A percentile compares a stretch with the other conserved stretches of the same genome.
Conservation (phyloP, 2,797 vertebrate species). For the Capromys pilorides region DNA sequence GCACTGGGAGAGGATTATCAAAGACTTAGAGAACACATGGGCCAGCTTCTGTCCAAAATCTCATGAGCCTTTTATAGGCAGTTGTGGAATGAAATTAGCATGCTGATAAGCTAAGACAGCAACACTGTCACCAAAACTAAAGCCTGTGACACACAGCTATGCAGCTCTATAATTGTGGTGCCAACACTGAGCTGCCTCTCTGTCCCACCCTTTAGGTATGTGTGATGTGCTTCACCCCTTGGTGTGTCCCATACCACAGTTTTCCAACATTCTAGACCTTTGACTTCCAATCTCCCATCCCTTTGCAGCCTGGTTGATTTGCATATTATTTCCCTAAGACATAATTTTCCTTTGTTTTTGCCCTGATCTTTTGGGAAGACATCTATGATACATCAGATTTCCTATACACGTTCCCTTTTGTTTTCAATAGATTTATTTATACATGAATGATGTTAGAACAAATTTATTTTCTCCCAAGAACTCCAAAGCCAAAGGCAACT, state of each 20-base stretch:
- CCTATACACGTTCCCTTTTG: background rate
- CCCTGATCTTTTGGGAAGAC: background rate
- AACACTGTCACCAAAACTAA: background rate
- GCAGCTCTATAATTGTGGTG: background rate
- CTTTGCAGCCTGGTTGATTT: background rate
- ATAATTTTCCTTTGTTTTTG: slow-evolving; percentile 24
- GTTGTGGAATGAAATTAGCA: background rate
- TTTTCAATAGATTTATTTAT: background rate
- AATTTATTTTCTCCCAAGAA: background rate
- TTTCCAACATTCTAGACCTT: background rate
- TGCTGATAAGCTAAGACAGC: background rate
- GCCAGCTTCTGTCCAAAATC: background rate
- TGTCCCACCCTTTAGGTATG: background rate
- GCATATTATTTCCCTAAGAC: background rate
- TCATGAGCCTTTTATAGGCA: background rate
- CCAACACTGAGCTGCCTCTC: background rate
- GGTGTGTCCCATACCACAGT: background rate
- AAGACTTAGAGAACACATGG: background rate
- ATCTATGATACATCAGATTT: background rate
- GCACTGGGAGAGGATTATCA: background rate
- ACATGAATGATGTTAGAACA: background rate
- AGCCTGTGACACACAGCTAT: background rate
- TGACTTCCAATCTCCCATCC: background rate
- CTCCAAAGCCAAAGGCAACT: background rate
- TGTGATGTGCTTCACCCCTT: too few relatives aligned